A percentile compares a stretch with the other conserved stretches of the same genome.
These are phyloP conservation scores for Ctenomys sociabilis DNA, from an alignment of 2,113 vertebrate species.

Conservation along the genomic window DNA sequence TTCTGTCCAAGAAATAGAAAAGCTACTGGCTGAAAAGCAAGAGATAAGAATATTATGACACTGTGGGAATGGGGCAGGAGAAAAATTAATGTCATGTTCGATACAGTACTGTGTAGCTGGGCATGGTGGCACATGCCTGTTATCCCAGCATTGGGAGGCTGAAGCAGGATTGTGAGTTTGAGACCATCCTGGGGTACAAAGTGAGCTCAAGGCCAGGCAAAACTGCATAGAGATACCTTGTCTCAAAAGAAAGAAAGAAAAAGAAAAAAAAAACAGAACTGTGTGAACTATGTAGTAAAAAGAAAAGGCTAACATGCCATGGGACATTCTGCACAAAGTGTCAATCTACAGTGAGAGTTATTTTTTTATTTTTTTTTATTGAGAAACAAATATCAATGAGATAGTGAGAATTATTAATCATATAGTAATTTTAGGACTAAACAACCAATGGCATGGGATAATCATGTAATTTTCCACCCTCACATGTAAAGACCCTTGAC, in stretches of 20 bases:
- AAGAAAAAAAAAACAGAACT: not conserved
- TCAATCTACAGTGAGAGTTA: not conserved
- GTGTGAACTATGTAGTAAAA: not conserved
- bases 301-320: not conserved
- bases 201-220: too few species aligned
- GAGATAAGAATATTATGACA: not conserved
- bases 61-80: not conserved
- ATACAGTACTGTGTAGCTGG: too few species aligned
- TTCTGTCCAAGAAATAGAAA: conserved; percentile 25
- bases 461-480: not conserved
- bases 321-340: not conserved
- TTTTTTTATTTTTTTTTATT: too few species aligned
- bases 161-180: too few species aligned
- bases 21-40: conserved; percentile 3
- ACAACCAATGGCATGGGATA: not conserved
- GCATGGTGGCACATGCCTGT: too few species aligned
- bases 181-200: too few species aligned
- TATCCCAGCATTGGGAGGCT: too few species aligned
- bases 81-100: not conserved
- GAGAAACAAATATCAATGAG: too few species aligned
- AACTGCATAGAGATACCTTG: too few species aligned
- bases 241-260: too few species aligned
- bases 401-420: not conserved
- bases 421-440: not conserved
- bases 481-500: not conserved